Percentiles rank a stretch among this genome's conserved stretches.
phyloP scores from a whole-genome alignment of 2,888 invertebrate genomes.

The Eristalinus sepulchralis region DNA sequence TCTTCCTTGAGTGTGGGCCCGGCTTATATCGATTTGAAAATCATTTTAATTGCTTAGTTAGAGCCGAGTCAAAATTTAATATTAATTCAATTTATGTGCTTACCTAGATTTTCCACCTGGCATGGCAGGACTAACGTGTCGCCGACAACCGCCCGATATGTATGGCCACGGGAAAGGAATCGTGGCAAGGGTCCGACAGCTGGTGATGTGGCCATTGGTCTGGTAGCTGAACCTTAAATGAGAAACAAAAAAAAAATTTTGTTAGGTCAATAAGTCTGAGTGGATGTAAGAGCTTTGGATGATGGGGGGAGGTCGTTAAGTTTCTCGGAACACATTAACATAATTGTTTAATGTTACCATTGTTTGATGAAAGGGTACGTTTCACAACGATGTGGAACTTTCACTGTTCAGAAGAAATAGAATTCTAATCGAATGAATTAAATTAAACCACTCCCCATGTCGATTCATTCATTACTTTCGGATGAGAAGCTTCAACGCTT shows the following conservation, averaged over 20 bases:
- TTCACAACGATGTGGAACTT: too few relatives aligned
- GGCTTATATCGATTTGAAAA: constrained; percentile 3
- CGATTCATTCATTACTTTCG: too few relatives aligned
- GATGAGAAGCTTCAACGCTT: too few relatives aligned
- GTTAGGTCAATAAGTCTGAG: too few relatives aligned
- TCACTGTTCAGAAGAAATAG: too few relatives aligned
- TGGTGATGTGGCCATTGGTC: constrained; percentile 77
- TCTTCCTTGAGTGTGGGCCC: neutral
- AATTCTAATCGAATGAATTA: too few relatives aligned
- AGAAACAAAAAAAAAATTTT: constrained; percentile 20
- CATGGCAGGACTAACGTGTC: constrained; percentile 90
- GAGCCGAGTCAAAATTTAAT: constrained; percentile 7
- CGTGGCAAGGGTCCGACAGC: constrained; percentile 82
- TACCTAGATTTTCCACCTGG: constrained; percentile 90
- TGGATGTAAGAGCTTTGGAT: too few relatives aligned
- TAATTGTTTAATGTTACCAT: too few relatives aligned
- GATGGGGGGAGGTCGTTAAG: too few relatives aligned
- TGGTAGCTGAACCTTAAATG: constrained; percentile 77
- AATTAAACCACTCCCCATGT: too few relatives aligned
- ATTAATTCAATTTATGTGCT: constrained; percentile 76
- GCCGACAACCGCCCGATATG: constrained; percentile 89
- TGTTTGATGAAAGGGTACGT: too few relatives aligned
- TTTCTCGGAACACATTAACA: too few relatives aligned
- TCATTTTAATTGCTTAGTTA: constrained; percentile 14
- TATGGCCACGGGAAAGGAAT: constrained; percentile 88